Conservation (phyloP, 2,888 invertebrate genomes). For the Cordilura impudica region DNA sequence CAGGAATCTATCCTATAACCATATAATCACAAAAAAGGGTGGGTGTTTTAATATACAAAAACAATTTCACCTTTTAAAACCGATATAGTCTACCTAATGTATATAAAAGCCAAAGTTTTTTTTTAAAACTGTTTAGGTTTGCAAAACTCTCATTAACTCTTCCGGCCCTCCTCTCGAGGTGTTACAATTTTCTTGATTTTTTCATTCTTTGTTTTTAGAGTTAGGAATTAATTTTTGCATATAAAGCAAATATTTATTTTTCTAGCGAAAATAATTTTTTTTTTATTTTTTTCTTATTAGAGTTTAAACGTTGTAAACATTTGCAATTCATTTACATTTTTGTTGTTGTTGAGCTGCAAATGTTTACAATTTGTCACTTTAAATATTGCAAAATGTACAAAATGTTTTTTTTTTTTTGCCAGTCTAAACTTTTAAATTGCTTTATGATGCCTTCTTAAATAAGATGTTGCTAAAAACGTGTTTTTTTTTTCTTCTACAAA, state of each 20-base stretch:
- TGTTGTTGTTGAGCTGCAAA: not conserved
- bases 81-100: not conserved
- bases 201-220: not conserved
- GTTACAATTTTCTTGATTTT: slow-evolving; percentile 1
- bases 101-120: slow-evolving; percentile 22
- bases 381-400: not conserved
- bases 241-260: not conserved
- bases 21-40: slow-evolving; percentile 23
- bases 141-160: not conserved
- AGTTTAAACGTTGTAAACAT: slow-evolving; percentile 16
- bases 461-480: not conserved
- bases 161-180: not conserved
- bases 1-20: slow-evolving; percentile 10
- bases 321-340: not conserved
- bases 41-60: slow-evolving; percentile 1
- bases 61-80: slow-evolving; percentile 18
- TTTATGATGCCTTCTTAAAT: not conserved
- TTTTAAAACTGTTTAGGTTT: slow-evolving; percentile 17
- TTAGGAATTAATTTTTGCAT: slow-evolving; percentile 14
- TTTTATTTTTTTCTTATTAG: no score
- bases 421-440: not conserved
- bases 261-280: not conserved
- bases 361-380: slow-evolving; percentile 22
- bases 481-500: not conserved
- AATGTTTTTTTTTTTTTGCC: not conserved